Evolutionary conservation across 2,797 vertebrate species (phyloP).

Genomic region (Telmatherina bonti): DNA sequence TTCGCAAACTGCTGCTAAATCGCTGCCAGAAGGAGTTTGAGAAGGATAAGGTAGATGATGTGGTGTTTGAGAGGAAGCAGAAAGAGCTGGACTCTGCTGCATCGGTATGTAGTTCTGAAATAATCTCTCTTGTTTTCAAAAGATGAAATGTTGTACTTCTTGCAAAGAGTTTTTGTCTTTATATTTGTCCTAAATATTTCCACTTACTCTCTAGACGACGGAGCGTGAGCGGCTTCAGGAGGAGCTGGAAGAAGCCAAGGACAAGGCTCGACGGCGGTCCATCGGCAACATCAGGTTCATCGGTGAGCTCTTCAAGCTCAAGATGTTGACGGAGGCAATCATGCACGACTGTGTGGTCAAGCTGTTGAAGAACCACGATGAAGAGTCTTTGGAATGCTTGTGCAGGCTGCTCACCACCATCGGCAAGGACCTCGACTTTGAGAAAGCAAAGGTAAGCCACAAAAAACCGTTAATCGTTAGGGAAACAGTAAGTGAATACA

Average conservation of each 20-base stretch:
- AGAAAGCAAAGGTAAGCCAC: conserved; percentile 94
- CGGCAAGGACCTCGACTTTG: conserved; percentile 97
- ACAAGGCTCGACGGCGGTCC: conserved; percentile 94
- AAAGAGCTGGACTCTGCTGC: conserved; percentile 94
- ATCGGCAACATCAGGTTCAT: conserved; percentile 99
- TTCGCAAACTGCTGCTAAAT: conserved; percentile 95
- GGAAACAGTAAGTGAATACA: neutral
- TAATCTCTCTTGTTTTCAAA: neutral
- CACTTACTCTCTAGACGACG: conserved; percentile 78
- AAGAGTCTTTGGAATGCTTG: conserved; percentile 95
- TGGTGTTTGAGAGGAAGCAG: conserved; percentile 97
- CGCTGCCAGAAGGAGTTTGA: conserved; percentile 99
- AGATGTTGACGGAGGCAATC: conserved; percentile 98
- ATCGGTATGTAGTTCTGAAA: conserved; percentile 78
- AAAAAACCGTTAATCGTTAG: neutral
- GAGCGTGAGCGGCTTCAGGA: conserved; percentile 92
- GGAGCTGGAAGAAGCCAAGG: conserved; percentile 94
- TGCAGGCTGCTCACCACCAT: conserved; percentile 97
- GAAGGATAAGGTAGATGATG: conserved; percentile 96
- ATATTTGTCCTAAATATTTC: neutral
- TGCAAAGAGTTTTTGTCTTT: neutral
- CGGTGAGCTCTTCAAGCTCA: conserved; percentile 97
- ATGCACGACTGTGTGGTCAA: conserved; percentile 99
- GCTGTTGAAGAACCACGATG: conserved; percentile 96
- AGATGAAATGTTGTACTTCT: neutral